Evolutionary conservation across 2,113 vertebrate species (phyloP), one percentile per base, ranked within the genome.

Genomic region (Microcebus ravelobensis): DNA sequence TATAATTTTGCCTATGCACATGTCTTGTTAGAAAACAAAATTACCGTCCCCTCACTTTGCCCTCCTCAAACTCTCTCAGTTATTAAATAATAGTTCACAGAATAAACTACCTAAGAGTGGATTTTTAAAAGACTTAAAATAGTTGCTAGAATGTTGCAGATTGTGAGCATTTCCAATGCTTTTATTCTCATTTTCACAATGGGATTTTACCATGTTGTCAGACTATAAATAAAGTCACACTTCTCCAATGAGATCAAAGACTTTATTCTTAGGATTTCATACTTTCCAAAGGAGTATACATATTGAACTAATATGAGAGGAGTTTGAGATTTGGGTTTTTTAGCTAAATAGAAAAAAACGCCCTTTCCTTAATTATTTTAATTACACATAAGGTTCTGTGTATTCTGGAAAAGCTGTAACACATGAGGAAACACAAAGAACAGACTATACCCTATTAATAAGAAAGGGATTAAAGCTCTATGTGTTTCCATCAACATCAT

Each of bases 231-330:
- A 77, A 90, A 85, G 31, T 31, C 68, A 39, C 9, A 1, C 71
- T 96, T 95, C 52, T 89, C 57, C 12, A 29, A 86, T 8, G 71
- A 94, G 52, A 96, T 77, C 50, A 71, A 90, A 88, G 57, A 79
- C n/a, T 95, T 73, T 86, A 95, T 80, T 96, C 70, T 55, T 21
- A 87, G 71, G 67, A 92, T 90, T 68, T 36, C 45, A 10, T 55
- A 90, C 57, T 95, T 87, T 87, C 14, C 70, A 91, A 83, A 96
- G 74, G 57, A 87, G 63, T 39, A 29, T n/a, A 81, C 1, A 5
- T 55, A 55, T 48, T 87, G 39, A 83, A 48, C 42, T 82, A 94
- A 80, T 55, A 83, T 23, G 71, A 8, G 36, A 63, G 50, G 25
- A 77, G 42, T 39, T 25, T 87, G 36, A 84, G 39, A 55, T 57